phyloP scores from a whole-genome alignment of 2,888 invertebrate species.

The Pogonocherus hispidulus region DNA sequence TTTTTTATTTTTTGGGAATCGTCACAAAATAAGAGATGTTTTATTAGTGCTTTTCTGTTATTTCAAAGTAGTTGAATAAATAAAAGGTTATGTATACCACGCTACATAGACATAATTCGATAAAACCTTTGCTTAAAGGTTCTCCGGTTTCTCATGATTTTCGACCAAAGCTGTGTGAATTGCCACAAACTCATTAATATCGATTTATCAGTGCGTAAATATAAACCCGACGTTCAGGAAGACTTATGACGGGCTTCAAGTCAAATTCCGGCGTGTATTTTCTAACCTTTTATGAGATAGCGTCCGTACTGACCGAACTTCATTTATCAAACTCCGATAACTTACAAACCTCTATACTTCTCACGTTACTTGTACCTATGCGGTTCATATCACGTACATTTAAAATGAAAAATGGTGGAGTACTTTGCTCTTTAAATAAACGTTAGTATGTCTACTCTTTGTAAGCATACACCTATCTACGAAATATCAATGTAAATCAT shows the following conservation, averaged over 20 bases:
- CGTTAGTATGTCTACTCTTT: not conserved
- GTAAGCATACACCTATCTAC: not conserved
- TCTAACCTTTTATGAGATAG: constrained; percentile 42
- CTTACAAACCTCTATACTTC: constrained; percentile 48
- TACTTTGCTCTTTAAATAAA: constrained; percentile 19
- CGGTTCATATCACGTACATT: constrained; percentile 47
- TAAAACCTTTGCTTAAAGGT: no score
- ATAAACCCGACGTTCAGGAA: constrained; percentile 53
- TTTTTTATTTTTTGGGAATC: no score
- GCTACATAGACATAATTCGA: no score
- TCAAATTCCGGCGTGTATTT: constrained; percentile 52
- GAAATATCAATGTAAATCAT: no score
- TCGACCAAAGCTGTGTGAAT: constrained; percentile 1
- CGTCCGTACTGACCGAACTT: constrained; percentile 47
- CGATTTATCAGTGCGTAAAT: constrained; percentile 52
- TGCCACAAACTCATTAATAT: constrained; percentile 48
- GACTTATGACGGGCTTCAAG: constrained; percentile 55
- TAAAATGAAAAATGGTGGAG: constrained; percentile 48
- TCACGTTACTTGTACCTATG: constrained; percentile 50
- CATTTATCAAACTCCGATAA: constrained; percentile 61
- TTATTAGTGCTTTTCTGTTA: no score
- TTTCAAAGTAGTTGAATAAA: no score
- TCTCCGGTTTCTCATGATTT: not conserved
- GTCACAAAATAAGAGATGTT: no score
- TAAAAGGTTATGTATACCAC: no score